Percentiles rank a stretch among this genome's conserved stretches.
Evolutionary conservation across 2,797 vertebrate genomes (phyloP).

Genomic region (Siniperca scherzeri): DNA sequence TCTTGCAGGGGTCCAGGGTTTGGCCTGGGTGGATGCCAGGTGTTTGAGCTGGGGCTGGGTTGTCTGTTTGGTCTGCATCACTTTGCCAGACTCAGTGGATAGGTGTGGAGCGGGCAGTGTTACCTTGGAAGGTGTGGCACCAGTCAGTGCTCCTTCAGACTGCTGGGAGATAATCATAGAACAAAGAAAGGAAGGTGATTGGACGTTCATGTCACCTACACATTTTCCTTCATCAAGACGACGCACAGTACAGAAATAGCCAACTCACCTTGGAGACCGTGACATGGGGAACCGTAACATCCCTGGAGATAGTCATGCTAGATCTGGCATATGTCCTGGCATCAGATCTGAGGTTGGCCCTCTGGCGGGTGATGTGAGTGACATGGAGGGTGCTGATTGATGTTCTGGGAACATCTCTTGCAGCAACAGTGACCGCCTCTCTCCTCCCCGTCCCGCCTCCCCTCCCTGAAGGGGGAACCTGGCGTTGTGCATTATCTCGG

Average conservation of each 20-base stretch:
- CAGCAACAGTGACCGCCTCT: constrained; percentile 45
- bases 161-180: background rate
- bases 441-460: constrained; percentile 69
- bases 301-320: background rate
- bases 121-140: constrained; percentile 1
- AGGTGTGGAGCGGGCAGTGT: constrained; percentile 25
- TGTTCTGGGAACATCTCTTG: constrained; percentile 27
- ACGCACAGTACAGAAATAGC: background rate
- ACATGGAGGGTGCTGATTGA: background rate
- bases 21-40: constrained; percentile 17
- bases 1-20: constrained; percentile 57
- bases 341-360: background rate
- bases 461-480: constrained; percentile 18
- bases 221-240: background rate
- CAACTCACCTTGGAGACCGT: constrained; percentile 53
- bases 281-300: background rate
- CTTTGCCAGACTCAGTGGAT: constrained; percentile 13
- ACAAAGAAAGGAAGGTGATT: background rate
- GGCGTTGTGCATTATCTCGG: background rate
- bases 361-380: constrained; percentile 2
- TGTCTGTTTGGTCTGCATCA: background rate
- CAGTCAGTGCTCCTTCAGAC: constrained; percentile 9
- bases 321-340: background rate
- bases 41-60: constrained; percentile 35
- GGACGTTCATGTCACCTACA: background rate